Evolutionary conservation across 1,140 invertebrate genomes (phyloP).

Genomic region (Gryllus bimaculatus): DNA sequence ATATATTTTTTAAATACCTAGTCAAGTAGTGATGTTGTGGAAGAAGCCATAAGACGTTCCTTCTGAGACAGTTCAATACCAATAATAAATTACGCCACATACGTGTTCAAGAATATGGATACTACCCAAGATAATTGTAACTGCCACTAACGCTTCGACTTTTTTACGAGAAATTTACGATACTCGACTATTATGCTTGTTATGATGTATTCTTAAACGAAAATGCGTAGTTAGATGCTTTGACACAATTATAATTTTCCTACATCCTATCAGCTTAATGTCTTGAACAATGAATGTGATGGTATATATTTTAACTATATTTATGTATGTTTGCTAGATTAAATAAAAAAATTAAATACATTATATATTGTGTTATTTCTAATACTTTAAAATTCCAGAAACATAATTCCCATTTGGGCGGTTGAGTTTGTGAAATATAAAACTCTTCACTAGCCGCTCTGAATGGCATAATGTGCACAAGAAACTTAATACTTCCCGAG

Average conservation of each 20-base stretch:
- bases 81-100: background rate
- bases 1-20: background rate
- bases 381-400: no score
- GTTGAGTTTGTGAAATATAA: no score
- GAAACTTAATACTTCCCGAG: no score
- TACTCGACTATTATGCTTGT: background rate
- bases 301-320: background rate
- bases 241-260: background rate
- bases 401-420: no score
- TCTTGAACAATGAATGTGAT: background rate
- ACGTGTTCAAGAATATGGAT: background rate
- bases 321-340: background rate
- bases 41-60: background rate
- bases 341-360: background rate
- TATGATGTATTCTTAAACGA: background rate
- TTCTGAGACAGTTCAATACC: background rate
- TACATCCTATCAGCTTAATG: background rate
- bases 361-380: no score
- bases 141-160: background rate
- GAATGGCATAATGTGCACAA: no score
- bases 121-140: background rate
- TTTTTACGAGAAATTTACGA: background rate
- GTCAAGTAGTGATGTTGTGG: background rate
- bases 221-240: background rate
- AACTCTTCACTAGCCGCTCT: no score